These are phyloP conservation scores for Panorpa germanica DNA, from an alignment of 2,888 invertebrate species.

Conservation along the genomic window DNA sequence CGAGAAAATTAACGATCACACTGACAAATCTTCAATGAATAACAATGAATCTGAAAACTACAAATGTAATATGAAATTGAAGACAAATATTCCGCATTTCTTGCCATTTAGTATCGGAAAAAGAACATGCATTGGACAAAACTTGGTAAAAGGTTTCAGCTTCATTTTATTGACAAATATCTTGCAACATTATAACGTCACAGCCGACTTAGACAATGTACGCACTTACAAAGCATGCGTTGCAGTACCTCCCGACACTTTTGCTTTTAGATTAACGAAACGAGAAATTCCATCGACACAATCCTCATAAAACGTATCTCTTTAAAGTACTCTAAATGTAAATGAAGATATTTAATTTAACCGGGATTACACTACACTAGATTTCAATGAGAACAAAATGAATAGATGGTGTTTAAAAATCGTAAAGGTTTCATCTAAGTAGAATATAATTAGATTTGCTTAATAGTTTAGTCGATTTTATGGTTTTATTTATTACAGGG, in stretches of 20 bases:
- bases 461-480: no score
- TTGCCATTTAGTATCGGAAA: conserved; percentile 75
- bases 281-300: no score
- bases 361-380: no score
- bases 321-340: no score
- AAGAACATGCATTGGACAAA: conserved; percentile 72
- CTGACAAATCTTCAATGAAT: conserved; percentile 13
- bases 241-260: conserved; percentile 55
- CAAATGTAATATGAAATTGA: conserved; percentile 22
- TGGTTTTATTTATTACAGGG: no score
- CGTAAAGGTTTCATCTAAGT: no score
- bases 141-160: conserved; percentile 55
- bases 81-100: conserved; percentile 46
- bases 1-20: conserved; percentile 23
- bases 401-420: no score
- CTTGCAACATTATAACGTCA: conserved; percentile 48
- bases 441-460: no score
- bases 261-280: conserved; percentile 37
- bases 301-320: no score
- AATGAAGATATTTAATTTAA: no score
- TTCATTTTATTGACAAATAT: conserved; percentile 55
- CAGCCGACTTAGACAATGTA: conserved; percentile 30
- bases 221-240: conserved; percentile 47
- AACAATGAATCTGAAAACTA: conserved; percentile 3
- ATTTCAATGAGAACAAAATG: no score